Conservation (phyloP, 1,140 invertebrate species). For the Ips nitidus region DNA sequence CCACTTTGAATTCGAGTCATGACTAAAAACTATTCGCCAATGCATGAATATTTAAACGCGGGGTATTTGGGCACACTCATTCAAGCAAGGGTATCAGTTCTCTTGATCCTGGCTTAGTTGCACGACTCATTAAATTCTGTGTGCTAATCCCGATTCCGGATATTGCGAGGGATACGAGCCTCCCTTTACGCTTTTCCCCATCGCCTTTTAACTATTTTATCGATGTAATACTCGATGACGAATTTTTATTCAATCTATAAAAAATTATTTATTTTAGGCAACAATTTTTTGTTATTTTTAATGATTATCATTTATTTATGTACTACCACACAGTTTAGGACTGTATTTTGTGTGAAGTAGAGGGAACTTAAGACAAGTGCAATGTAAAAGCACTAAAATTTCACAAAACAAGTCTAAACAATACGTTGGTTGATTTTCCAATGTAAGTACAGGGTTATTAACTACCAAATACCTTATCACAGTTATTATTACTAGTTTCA, state of each 20-base stretch:
- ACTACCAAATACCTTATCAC: no score
- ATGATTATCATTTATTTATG: no score
- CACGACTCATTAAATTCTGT: slow-evolving; percentile 53
- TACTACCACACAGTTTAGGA: no score
- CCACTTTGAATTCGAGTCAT: slow-evolving; percentile 35
- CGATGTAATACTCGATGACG: neutral
- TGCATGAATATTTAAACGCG: slow-evolving; percentile 52
- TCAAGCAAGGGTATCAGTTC: slow-evolving; percentile 45
- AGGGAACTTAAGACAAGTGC: no score
- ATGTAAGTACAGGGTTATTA: no score
- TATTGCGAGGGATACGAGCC: slow-evolving; percentile 43
- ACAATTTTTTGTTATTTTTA: no score
- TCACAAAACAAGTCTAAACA: no score
- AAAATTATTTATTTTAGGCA: no score
- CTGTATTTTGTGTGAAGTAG: no score
- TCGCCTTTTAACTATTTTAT: slow-evolving; percentile 12
- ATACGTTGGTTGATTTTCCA: no score
- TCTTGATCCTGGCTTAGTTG: slow-evolving; percentile 52
- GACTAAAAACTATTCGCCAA: slow-evolving; percentile 41
- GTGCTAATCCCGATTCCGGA: slow-evolving; percentile 51
- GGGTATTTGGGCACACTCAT: slow-evolving; percentile 41
- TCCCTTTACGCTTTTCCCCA: slow-evolving; percentile 13
- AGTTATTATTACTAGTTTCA: no score
- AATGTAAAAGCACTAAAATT: no score
- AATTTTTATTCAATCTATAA: neutral